Base-by-base conservation (phyloP, 1,140 invertebrate species). In the Cardiocondyla obscurior region DNA sequence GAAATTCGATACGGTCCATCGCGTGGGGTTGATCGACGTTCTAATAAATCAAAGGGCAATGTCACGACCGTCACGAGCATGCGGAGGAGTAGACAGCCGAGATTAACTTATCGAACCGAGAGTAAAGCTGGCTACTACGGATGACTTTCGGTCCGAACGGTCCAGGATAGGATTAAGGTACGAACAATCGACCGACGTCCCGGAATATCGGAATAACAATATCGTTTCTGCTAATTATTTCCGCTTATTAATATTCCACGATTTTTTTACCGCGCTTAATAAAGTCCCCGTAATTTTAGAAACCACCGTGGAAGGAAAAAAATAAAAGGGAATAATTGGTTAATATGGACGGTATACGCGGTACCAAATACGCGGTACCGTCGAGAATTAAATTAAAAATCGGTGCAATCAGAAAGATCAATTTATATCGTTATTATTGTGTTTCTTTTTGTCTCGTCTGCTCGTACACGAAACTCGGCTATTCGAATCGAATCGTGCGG, bases 21-120 rank as follows among this genome's bases (percentile, higher is more conserved):
- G 81, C 33, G n/a, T 39, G 74, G 83, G 83, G 73, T 81, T 90
- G 86, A 90, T 87, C 89, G 90, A 88, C 88, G 84, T 88, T 89
- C 86, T 90, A 90, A 90, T 90, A 90, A 90, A 90, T 90, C 90
- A 90, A 90, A 90, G 81, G 82, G 85, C 74, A 72, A 67, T 88
- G 90, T 88, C 89, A 90, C 83, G 70, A 83, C 69, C 88, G 90
- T 90, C 89, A 90, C 83, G 79, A 83, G 73, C 89, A 90, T 81
- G 82, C 89, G 81, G 89, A 90, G 84, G 83, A 90, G 88, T 76
- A 88, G 90, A 90, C 89, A 88, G 85, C 76, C 85, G 82, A 90
- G 90, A 90, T 90, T 90, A 90, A 90, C 89, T 90, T 90, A 90
- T 90, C 90, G 89, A 89, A 49, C 69, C 65, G 42, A 62, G 74